Evolutionary conservation across 2,113 vertebrate genomes (phyloP).

Genomic region (Columba livia): DNA sequence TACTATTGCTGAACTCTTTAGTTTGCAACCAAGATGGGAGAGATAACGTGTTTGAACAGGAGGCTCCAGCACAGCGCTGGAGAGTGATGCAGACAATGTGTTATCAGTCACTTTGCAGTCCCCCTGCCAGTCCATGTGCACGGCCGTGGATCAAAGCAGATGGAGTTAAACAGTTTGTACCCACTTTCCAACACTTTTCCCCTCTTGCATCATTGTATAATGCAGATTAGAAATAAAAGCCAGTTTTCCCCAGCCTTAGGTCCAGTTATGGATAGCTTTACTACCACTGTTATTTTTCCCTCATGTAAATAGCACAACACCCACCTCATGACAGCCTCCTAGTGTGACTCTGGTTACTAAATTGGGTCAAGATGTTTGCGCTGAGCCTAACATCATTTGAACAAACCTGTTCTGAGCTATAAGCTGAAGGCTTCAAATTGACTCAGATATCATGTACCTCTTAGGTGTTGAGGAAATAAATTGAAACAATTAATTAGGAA

Average conservation of each 20-base stretch:
- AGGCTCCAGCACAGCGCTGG: neutral
- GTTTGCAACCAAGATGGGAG: neutral
- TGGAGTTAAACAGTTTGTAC: neutral
- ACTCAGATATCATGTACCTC: neutral
- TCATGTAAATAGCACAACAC: neutral
- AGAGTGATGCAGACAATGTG: neutral
- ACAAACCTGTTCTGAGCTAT: neutral
- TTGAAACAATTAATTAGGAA: neutral
- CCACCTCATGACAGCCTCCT: neutral
- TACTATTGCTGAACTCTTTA: neutral
- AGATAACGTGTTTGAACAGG: constrained; percentile 16
- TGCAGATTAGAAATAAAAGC: neutral
- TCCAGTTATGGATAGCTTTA: neutral
- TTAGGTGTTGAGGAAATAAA: neutral
- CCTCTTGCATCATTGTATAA: neutral
- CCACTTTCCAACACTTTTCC: neutral
- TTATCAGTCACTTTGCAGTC: neutral
- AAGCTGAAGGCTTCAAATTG: neutral
- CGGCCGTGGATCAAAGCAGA: neutral
- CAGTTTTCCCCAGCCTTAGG: neutral
- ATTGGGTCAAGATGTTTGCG: neutral
- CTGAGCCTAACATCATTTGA: neutral
- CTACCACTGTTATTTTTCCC: neutral
- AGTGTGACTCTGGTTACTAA: neutral
- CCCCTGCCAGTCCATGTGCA: neutral